A percentile compares a stretch with the other conserved stretches of the same genome.
Evolutionary conservation across 64 coral and sea anemone species (phyloP).

Genomic region (Porites australiensis): DNA sequence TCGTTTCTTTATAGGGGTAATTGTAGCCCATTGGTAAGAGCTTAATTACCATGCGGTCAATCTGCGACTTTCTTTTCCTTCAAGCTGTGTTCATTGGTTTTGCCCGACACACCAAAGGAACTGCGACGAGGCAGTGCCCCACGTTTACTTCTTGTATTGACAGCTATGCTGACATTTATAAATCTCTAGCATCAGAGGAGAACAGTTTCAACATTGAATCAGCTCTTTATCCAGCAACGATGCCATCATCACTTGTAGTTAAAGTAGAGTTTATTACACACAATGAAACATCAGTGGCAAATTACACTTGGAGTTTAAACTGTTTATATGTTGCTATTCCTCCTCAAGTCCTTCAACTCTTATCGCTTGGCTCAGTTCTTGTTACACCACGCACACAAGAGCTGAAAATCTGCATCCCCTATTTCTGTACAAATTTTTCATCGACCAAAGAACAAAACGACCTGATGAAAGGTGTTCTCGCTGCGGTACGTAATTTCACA

Average conservation of each 20-base stretch:
- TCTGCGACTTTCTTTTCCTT: no score
- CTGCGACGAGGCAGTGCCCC: no score
- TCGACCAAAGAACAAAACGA: not conserved
- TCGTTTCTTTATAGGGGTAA: no score
- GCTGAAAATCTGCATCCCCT: not conserved
- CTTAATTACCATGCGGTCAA: no score
- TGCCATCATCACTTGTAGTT: not conserved
- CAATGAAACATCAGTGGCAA: not conserved
- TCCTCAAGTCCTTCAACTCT: not conserved
- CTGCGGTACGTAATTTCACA: not conserved
- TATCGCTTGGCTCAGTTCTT: not conserved
- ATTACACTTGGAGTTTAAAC: not conserved
- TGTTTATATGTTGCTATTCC: conserved; percentile 5
- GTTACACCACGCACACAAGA: not conserved
- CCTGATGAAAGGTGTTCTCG: not conserved
- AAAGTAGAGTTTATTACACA: not conserved
- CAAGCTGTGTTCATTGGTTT: no score
- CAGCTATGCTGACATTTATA: conserved; percentile 1
- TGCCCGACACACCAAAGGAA: no score
- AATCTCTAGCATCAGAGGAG: not conserved
- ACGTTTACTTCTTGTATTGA: not conserved
- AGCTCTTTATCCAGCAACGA: not conserved
- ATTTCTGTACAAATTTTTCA: not conserved
- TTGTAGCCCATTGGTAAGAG: no score
- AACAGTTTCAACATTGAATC: conserved; percentile 37